Conservation (phyloP, 37 sponge, comb jelly and placozoan genomes). For the Crambe crambe region DNA sequence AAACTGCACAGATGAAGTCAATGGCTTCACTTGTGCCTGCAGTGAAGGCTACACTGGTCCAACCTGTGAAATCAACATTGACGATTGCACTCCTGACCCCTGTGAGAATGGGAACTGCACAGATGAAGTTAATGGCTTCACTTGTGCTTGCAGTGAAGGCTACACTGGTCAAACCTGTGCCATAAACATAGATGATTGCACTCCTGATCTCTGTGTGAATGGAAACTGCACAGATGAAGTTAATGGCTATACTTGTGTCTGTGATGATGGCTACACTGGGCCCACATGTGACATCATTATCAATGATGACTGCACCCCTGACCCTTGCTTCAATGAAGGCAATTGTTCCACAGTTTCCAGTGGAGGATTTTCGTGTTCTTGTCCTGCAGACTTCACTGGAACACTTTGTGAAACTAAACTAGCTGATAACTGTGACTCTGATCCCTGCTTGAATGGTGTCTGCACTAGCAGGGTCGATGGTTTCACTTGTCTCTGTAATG, state of each 20-base stretch:
- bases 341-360: conserved; percentile 18
- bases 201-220: conserved; percentile 10
- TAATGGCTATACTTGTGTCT: conserved; percentile 33
- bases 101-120: conserved; percentile 26
- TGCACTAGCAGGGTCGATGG: conserved; percentile 13
- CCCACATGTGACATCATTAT: conserved; percentile 37
- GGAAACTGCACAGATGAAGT: conserved; percentile 12
- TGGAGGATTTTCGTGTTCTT: not conserved
- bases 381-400: conserved; percentile 60
- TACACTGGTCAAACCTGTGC: conserved; percentile 61
- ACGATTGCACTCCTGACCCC: conserved; percentile 31
- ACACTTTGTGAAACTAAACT: conserved; percentile 35
- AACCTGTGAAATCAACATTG: conserved; percentile 40
- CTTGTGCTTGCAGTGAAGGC: conserved; percentile 61
- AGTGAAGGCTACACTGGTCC: conserved; percentile 30
- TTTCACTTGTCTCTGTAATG: conserved; percentile 55
- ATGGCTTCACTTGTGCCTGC: conserved; percentile 25
- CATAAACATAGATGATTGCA: conserved; percentile 18
- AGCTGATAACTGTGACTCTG: conserved; percentile 19
- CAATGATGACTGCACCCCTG: conserved; percentile 58
- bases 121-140: conserved; percentile 17
- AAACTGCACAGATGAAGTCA: conserved; percentile 5
- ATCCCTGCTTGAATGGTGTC: conserved; percentile 39
- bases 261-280: conserved; percentile 49
- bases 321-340: conserved; percentile 55